Evolutionary conservation across 2,797 vertebrate species (phyloP).

Genomic region (Steatocranus sp.): DNA sequence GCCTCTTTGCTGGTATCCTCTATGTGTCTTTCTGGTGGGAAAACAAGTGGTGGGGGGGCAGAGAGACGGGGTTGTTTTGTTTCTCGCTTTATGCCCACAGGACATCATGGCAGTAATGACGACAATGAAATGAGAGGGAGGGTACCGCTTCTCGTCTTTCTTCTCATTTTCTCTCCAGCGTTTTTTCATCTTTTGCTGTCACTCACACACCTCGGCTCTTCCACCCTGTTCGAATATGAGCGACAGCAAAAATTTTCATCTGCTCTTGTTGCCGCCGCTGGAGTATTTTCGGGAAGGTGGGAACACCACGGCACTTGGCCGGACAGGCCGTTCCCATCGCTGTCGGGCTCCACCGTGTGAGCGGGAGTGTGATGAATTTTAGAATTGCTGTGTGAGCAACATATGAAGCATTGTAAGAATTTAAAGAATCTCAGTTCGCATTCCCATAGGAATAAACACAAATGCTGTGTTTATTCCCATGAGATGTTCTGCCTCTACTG

Average conservation of each 20-base stretch:
- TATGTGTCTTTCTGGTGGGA: neutral
- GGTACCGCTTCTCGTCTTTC: neutral
- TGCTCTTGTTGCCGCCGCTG: neutral
- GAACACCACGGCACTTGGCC: neutral
- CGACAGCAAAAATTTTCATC: neutral
- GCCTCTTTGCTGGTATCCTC: neutral
- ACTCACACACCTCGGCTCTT: neutral
- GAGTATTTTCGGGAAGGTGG: neutral
- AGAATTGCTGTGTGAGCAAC: neutral
- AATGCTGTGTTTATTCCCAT: neutral
- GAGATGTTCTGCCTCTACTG: neutral
- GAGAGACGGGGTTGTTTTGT: neutral
- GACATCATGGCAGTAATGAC: constrained; percentile 21
- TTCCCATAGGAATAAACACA: neutral
- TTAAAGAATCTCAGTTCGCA: neutral
- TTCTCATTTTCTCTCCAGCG: neutral
- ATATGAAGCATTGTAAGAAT: neutral
- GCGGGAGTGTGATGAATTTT: neutral
- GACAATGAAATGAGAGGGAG: constrained; percentile 2
- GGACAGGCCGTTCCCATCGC: neutral
- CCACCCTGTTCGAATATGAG: neutral
- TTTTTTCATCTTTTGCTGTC: neutral
- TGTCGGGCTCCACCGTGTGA: neutral
- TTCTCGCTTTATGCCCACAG: constrained; percentile 5
- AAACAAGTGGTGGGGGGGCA: neutral